Evolutionary conservation across 1,140 invertebrate genomes (phyloP), one percentile per base, ranked within the genome.

Genomic region (Bombus soroeensis): DNA sequence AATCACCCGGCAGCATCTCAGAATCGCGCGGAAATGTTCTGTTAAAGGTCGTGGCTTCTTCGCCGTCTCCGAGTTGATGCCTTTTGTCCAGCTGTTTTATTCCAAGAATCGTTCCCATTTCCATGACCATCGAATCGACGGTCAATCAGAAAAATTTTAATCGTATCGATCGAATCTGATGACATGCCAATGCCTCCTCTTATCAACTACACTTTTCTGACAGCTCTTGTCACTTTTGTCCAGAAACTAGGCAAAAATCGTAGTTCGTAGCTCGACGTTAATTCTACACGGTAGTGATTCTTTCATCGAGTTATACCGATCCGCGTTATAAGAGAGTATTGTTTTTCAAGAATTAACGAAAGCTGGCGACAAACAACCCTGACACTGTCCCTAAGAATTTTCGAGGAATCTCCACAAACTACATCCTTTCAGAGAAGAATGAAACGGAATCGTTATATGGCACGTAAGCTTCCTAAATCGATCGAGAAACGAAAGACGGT

Each of bases 1-100:
- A 91, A 93, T 93, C 92, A 92, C 82, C 75, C 59, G 81, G 72
- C 91, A 89, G 89, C 87, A 92, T 93, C 92, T 92, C 32, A 41
- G 81, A 85, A 90, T 90, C 88, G 81, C 34, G 78, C 78, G 86
- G 91, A 92, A 92, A 91, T 91, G 87, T 79, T 53, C 80, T 80
- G 86, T 90, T 87, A 91, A 88, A 87, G 84, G 70, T 78, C 84
- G 81, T 34, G 72, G 53, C 73, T 73, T 59, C 15, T 43, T 18
- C 37, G 8, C 18, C 68, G 68, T 39, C 12, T 57, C 32, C 12
- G 6, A 1, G 13, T 34, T 12, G 25, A 8, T 57, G 8, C 13
- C 34, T n/a, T n/a, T 62, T 39, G 68, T 70, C 37, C 8, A 10
- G 37, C 34, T 15, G 37, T 41, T n/a, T 32, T 37, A 22, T 66